phyloP scores from a whole-genome alignment of 1,140 invertebrate species.

The fruit fly (Drosophila melanogaster) region DNA sequence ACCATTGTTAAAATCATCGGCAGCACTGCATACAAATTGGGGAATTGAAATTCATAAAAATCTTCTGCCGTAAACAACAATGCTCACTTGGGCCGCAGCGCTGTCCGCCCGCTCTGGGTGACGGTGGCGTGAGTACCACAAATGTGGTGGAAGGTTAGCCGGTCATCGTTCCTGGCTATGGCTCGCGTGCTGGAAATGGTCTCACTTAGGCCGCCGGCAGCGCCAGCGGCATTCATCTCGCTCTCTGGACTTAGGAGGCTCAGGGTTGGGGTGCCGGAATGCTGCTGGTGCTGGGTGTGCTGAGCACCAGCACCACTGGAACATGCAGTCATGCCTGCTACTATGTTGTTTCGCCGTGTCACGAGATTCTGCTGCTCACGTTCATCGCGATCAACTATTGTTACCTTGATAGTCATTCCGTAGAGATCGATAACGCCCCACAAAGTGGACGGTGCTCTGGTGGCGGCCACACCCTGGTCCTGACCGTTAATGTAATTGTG shows the following conservation, averaged over 20 bases:
- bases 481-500: slow-evolving; percentile 97
- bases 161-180: slow-evolving; percentile 86
- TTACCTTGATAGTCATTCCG: slow-evolving; percentile 98
- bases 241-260: slow-evolving; percentile 77
- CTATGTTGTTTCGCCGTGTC: slow-evolving; percentile 88
- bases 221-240: slow-evolving; percentile 69
- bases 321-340: slow-evolving; percentile 64
- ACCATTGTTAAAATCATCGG: slow-evolving; percentile 98
- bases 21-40: slow-evolving; percentile 87
- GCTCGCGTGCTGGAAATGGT: slow-evolving; percentile 68
- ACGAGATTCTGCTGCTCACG: slow-evolving; percentile 91
- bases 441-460: slow-evolving; percentile 90
- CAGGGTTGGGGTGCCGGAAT: slow-evolving; percentile 64
- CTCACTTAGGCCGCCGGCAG: slow-evolving; percentile 58
- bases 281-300: slow-evolving; percentile 86
- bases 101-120: slow-evolving; percentile 94
- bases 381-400: slow-evolving; percentile 92
- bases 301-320: slow-evolving; percentile 88
- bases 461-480: slow-evolving; percentile 95
- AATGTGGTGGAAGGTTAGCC: slow-evolving; percentile 93
- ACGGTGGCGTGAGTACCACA: slow-evolving; percentile 96
- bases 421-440: slow-evolving; percentile 98
- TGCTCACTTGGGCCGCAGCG: slow-evolving; percentile 94
- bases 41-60: neutral
- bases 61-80: neutral